phyloP scores from a whole-genome alignment of 2,888 invertebrate species.

The Tenthredo scrophulariae region DNA sequence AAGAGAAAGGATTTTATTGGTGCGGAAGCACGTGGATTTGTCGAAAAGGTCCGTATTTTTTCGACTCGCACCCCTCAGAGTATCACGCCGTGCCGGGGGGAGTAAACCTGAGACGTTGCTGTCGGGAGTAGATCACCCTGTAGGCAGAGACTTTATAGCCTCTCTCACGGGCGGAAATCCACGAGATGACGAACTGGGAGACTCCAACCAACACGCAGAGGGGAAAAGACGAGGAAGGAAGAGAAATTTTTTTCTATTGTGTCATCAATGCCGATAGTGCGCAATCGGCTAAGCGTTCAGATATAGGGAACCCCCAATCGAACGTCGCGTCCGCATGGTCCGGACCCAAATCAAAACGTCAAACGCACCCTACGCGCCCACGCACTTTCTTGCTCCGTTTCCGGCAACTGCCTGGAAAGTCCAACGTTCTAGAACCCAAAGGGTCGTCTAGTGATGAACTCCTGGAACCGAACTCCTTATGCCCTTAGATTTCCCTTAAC shows the following conservation, averaged over 20 bases:
- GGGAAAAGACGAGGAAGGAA: neutral
- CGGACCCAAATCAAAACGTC: slow-evolving; percentile 51
- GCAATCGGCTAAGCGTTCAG: slow-evolving; percentile 19
- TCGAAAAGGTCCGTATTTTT: slow-evolving; percentile 47
- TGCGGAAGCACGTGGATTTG: slow-evolving; percentile 48
- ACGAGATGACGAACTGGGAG: neutral
- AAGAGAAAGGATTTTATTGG: slow-evolving; percentile 48
- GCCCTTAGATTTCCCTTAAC: slow-evolving; percentile 13
- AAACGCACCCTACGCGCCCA: slow-evolving; percentile 25
- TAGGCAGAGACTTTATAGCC: slow-evolving; percentile 30
- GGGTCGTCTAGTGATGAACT: slow-evolving; percentile 47
- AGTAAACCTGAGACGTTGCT: slow-evolving; percentile 40
- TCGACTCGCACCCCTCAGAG: slow-evolving; percentile 40
- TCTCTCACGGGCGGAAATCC: slow-evolving; percentile 24
- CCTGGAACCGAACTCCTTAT: slow-evolving; percentile 13
- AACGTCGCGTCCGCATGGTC: slow-evolving; percentile 30
- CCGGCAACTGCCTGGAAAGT: slow-evolving; percentile 29
- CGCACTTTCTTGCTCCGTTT: slow-evolving; percentile 26
- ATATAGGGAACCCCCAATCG: slow-evolving; percentile 28
- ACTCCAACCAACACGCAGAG: neutral
- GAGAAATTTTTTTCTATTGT: neutral
- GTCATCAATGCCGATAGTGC: neutral
- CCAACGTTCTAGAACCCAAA: slow-evolving; percentile 4
- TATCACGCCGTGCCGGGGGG: neutral
- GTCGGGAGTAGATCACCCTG: slow-evolving; percentile 44